A percentile compares a stretch with the other conserved stretches of the same genome.
These are phyloP conservation scores for Drosophila virilis DNA, from an alignment of 1,140 invertebrate species.

Conservation along the genomic window DNA sequence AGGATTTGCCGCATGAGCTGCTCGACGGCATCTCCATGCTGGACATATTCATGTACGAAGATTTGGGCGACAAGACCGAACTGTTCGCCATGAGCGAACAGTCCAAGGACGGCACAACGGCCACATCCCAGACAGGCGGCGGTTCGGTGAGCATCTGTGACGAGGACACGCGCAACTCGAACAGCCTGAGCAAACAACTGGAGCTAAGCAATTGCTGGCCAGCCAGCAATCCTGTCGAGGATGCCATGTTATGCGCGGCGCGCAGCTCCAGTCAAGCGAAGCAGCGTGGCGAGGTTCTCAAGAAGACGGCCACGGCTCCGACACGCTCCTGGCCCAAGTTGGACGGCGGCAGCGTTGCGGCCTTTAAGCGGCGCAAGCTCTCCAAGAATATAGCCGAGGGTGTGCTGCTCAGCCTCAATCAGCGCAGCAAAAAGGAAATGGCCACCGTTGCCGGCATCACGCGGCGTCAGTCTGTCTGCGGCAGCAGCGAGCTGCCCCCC, in stretches of 20 bases:
- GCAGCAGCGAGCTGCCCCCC: conserved; percentile 39
- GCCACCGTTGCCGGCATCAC: conserved; percentile 62
- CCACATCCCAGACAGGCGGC: conserved; percentile 69
- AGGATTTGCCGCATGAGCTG: conserved; percentile 91
- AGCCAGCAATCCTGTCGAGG: conserved; percentile 87
- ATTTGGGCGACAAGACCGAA: conserved; percentile 85
- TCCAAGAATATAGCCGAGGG: conserved; percentile 85
- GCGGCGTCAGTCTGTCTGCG: conserved; percentile 57
- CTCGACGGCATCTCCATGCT: conserved; percentile 93
- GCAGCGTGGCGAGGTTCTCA: conserved; percentile 85
- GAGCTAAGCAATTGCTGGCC: conserved; percentile 82
- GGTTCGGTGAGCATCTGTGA: conserved; percentile 74
- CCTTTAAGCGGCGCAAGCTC: conserved; percentile 88
- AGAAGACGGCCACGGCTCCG: conserved; percentile 88
- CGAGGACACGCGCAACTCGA: conserved; percentile 83
- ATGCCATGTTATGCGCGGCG: conserved; percentile 85
- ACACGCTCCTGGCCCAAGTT: conserved; percentile 85
- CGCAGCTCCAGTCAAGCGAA: conserved; percentile 83
- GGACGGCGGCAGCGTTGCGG: conserved; percentile 87
- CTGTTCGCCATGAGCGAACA: conserved; percentile 78
- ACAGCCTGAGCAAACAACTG: conserved; percentile 57
- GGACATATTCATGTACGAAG: conserved; percentile 88
- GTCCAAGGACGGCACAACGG: conserved; percentile 70
- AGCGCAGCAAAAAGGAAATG: conserved; percentile 75
- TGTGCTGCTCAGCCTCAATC: conserved; percentile 85